These are phyloP conservation scores for Hippocampus mohnikei DNA, from an alignment of 2,113 vertebrate genomes.

Conservation along the genomic window DNA sequence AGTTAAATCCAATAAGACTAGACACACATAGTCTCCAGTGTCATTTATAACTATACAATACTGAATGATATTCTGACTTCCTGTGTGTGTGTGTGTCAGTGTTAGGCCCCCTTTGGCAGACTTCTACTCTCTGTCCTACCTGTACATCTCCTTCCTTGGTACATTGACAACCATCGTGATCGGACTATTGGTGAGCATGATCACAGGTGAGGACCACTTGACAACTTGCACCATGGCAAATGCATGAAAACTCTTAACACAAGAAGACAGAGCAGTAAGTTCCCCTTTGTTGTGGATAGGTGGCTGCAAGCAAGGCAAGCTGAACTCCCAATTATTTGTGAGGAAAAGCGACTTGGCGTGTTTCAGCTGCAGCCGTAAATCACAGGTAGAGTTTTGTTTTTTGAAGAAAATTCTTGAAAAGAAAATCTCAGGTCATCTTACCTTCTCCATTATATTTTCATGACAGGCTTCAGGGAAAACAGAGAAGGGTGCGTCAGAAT, in stretches of 20 bases:
- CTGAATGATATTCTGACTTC: background rate
- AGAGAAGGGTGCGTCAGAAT: slow-evolving; percentile 44
- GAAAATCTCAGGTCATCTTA: background rate
- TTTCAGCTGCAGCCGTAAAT: slow-evolving; percentile 42
- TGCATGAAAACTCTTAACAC: background rate
- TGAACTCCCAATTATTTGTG: slow-evolving; percentile 64
- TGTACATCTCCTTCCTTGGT: slow-evolving; percentile 71
- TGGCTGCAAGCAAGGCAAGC: slow-evolving; percentile 68
- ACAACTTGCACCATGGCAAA: background rate
- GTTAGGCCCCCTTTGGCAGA: slow-evolving; percentile 70
- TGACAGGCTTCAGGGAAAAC: slow-evolving; percentile 42
- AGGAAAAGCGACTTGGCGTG: slow-evolving; percentile 64
- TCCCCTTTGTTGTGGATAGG: slow-evolving; percentile 47
- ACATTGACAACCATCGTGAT: slow-evolving; percentile 54
- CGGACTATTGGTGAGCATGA: slow-evolving; percentile 67
- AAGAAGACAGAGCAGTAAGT: background rate
- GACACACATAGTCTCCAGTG: too few species aligned
- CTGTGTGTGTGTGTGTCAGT: slow-evolving; percentile 32
- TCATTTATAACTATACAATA: too few species aligned
- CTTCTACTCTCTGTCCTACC: slow-evolving; percentile 75
- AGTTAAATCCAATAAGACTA: too few species aligned
- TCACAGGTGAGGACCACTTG: slow-evolving; percentile 64
- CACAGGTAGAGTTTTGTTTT: slow-evolving; percentile 52
- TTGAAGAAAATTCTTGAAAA: background rate
- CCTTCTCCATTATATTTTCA: background rate